phyloP scores from a whole-genome alignment of 2,888 invertebrate species.

The Nephrotoma appendiculata region DNA sequence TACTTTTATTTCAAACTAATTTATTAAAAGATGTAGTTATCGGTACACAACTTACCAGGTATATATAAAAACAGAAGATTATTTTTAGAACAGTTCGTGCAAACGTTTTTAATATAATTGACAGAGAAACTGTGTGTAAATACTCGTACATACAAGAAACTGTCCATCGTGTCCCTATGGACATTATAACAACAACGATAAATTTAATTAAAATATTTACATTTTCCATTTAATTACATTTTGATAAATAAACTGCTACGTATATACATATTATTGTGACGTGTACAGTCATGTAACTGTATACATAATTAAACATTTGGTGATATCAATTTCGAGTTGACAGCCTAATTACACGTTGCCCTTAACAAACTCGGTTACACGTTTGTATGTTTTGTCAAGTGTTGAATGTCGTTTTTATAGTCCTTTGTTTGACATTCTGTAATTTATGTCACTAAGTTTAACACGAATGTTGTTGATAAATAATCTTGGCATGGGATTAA shows the following conservation, averaged over 20 bases:
- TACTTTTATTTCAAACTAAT: background rate
- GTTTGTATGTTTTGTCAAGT: background rate
- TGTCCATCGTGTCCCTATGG: background rate
- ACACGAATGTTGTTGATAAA: background rate
- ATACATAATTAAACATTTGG: background rate
- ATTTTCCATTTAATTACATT: background rate
- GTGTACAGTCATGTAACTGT: background rate
- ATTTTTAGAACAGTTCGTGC: background rate
- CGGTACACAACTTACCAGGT: background rate
- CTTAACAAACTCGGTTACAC: background rate
- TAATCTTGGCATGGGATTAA: background rate
- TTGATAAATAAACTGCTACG: background rate
- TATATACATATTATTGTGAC: background rate
- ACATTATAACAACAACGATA: background rate
- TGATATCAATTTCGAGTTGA: background rate
- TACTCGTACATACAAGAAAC: background rate
- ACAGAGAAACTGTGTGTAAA: background rate
- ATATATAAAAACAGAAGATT: background rate
- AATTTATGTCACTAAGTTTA: background rate
- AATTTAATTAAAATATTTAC: background rate
- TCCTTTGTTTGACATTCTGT: background rate
- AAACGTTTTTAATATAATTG: background rate
- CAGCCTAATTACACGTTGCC: background rate
- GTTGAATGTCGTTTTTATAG: background rate
- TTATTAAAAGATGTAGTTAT: background rate